Base-by-base conservation (phyloP, 2,797 vertebrate genomes). In the Lycodopsis pacificus region DNA sequence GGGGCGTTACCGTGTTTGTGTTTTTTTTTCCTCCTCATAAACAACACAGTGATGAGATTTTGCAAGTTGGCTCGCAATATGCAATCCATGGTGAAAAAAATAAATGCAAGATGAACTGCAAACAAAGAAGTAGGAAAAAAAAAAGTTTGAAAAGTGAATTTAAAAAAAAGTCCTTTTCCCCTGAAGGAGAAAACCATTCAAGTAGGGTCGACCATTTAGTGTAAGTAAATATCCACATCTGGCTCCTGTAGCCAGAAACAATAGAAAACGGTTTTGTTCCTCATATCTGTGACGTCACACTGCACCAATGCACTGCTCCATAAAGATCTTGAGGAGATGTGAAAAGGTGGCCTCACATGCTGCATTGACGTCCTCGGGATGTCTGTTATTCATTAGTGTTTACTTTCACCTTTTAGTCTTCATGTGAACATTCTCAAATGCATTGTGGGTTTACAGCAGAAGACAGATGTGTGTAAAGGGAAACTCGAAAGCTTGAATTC, bases 221-320 rank as follows among this genome's bases (percentile, higher is more conserved):
- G 62, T 69, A 65, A 81, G 77, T 61, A 73, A 86, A 81, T 71
- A 71, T 80, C 57, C 83, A 89, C 91, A 92, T 92, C 87, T 93
- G 92, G 84, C 77, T 92, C 76, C 76, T 89, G 72, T 85, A 84
- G 82, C 58, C 79, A 85, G 72, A 77, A 88, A 90, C 88, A 85
- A 91, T 88, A 84, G 74, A 86, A 86, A 85, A 86, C 76, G 56
- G 85, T 85, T 86, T 82, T 7, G 80, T 76, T 87, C 76, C 72
- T 76, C 73, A 58, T 59, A 79, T 80, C 75, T 82, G 81, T 86
- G 85, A 90, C 72, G 79, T 90, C 90, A 90, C 80, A 32, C 14
- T 30, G 27, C 8, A 36, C 44, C 68, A 80, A 74, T 72, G 76
- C 77, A 64, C 64, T 73, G 62, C 65, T 85, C 63, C 80, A 86